Evolutionary conservation across 2,888 invertebrate genomes (phyloP).

Genomic region (Saturnia pavonia): DNA sequence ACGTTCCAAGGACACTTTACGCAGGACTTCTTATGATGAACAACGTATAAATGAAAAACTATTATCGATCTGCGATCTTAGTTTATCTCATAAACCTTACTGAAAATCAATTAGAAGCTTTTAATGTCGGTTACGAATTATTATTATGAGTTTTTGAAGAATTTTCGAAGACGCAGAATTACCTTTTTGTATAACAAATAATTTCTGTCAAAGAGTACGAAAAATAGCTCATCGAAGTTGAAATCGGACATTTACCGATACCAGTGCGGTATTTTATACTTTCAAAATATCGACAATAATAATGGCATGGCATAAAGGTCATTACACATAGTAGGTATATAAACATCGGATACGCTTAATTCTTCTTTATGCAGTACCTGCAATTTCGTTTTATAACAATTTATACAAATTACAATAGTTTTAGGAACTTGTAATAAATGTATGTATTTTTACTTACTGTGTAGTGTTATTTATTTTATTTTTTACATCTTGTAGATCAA

Average conservation of each 20-base stretch:
- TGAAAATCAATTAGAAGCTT: no score
- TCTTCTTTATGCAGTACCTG: constrained; percentile 72
- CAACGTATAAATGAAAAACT: no score
- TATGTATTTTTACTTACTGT: constrained; percentile 61
- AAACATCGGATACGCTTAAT: constrained; percentile 69
- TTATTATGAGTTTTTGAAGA: no score
- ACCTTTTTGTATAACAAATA: background rate
- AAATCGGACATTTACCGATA: no score
- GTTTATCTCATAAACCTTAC: no score
- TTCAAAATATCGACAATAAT: constrained; percentile 18
- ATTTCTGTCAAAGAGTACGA: no score
- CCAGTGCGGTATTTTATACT: background rate
- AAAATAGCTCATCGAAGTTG: no score
- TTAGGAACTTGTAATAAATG: constrained; percentile 60
- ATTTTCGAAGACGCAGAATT: background rate
- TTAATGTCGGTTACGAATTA: no score
- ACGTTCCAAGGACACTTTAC: no score
- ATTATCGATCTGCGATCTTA: no score
- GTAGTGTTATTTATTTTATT: constrained; percentile 62
- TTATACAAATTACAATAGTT: constrained; percentile 63
- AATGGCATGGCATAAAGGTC: constrained; percentile 20
- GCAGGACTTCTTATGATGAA: no score
- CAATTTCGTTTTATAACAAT: constrained; percentile 68
- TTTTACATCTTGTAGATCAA: constrained; percentile 67
- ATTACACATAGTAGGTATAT: constrained; percentile 26